Conservation (phyloP, 2,888 invertebrate genomes). For the Operophtera brumata region DNA sequence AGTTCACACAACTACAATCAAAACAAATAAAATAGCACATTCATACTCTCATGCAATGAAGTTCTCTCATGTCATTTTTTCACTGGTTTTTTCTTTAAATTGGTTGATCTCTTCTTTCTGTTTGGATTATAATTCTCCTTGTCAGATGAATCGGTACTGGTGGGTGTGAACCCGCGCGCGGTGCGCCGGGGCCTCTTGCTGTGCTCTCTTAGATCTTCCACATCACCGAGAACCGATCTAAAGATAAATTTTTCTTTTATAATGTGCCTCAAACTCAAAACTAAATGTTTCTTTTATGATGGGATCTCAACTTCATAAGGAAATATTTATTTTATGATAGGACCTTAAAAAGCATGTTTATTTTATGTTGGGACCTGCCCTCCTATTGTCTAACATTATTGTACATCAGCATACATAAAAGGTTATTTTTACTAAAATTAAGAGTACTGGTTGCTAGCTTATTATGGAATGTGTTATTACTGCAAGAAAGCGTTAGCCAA, state of each 20-base stretch:
- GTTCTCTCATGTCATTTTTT: slow-evolving; percentile 38
- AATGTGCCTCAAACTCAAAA: too few relatives aligned
- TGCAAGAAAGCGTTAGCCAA: too few relatives aligned
- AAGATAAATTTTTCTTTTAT: too few relatives aligned
- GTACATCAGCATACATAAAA: too few relatives aligned
- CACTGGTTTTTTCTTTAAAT: slow-evolving; percentile 40
- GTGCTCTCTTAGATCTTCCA: slow-evolving; percentile 41
- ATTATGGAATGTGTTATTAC: too few relatives aligned
- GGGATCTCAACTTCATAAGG: too few relatives aligned
- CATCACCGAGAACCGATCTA: slow-evolving; percentile 42
- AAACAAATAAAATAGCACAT: slow-evolving; percentile 12
- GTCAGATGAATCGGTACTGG: slow-evolving; percentile 69
- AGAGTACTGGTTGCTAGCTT: too few relatives aligned
- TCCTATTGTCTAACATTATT: too few relatives aligned
- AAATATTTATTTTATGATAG: background rate
- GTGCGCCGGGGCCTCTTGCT: slow-evolving; percentile 38
- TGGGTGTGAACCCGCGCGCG: slow-evolving; percentile 56
- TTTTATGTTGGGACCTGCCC: too few relatives aligned
- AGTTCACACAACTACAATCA: slow-evolving; percentile 11
- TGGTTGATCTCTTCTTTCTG: slow-evolving; percentile 42
- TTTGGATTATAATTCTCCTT: slow-evolving; percentile 74
- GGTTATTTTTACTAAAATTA: too few relatives aligned
- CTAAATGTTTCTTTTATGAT: background rate
- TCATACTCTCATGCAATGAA: background rate
- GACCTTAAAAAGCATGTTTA: too few relatives aligned